These are phyloP conservation scores for Apostichopus parvimensis DNA, from an alignment of 35 echinoderm and acorn worm genomes.

Conservation along the genomic window DNA sequence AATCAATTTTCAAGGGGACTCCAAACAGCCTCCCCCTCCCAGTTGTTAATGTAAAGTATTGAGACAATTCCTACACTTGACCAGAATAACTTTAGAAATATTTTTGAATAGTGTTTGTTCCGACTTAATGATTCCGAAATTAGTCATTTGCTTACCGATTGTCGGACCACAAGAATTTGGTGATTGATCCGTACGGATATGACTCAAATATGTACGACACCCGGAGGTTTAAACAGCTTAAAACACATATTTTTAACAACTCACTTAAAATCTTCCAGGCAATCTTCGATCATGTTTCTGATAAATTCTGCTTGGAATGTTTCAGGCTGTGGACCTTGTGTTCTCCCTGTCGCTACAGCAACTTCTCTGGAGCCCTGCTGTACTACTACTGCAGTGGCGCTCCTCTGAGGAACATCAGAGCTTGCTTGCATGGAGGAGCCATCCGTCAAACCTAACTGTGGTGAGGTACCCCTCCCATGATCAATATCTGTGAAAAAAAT, in stretches of 20 bases:
- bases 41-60: no score
- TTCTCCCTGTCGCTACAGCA: background rate
- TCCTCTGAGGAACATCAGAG: background rate
- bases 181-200: no score
- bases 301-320: constrained; percentile 97
- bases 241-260: background rate
- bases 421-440: background rate
- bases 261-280: constrained; percentile 87
- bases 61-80: no score
- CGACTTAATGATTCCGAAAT: no score
- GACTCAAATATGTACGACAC: no score
- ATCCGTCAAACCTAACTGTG: constrained; percentile 1
- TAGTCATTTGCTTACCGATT: no score
- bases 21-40: no score
- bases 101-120: no score
- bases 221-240: no score
- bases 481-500: background rate
- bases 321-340: constrained; percentile 50
- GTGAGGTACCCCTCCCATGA: background rate
- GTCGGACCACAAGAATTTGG: no score
- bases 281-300: constrained; percentile 95
- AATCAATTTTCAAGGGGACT: no score
- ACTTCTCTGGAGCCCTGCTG: background rate
- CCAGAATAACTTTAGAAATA: no score
- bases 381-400: background rate